phyloP scores from a whole-genome alignment of 2,113 vertebrate species.

The Hucho hucho region DNA sequence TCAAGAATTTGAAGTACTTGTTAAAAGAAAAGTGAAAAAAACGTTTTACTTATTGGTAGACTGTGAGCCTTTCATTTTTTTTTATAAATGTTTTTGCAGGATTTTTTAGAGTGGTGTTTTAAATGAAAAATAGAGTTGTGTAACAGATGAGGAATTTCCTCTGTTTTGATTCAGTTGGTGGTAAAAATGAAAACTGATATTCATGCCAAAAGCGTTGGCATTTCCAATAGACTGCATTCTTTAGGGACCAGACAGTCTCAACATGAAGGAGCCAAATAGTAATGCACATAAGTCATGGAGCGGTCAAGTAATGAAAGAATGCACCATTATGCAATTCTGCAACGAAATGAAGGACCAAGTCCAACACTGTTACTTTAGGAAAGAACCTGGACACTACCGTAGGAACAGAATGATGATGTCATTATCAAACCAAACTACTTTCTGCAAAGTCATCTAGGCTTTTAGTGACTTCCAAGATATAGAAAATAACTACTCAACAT shows the following conservation, averaged over 20 bases:
- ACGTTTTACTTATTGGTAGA: conserved; percentile 16
- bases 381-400: conserved; percentile 13
- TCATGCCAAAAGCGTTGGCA: neutral
- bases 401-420: conserved; percentile 14
- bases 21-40: conserved; percentile 16
- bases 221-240: conserved; percentile 33
- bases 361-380: conserved; percentile 24
- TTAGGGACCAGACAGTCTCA: conserved; percentile 28
- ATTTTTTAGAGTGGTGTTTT: conserved; percentile 60
- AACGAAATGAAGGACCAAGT: conserved; percentile 14
- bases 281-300: conserved; percentile 1
- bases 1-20: neutral
- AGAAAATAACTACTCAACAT: conserved; percentile 18
- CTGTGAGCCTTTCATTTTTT: conserved; percentile 13
- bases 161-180: neutral
- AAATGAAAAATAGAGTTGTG: conserved; percentile 30
- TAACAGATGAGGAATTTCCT: conserved; percentile 26
- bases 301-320: conserved; percentile 4
- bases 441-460: conserved; percentile 1
- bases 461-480: conserved; percentile 1
- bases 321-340: conserved; percentile 28
- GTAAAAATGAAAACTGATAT: neutral
- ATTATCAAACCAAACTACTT: conserved; percentile 39
- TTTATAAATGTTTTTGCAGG: conserved; percentile 19
- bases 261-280: conserved; percentile 5